Evolutionary conservation across 92 coral and sea anemone genomes (phyloP).

Genomic region (Meandrina meandrites): DNA sequence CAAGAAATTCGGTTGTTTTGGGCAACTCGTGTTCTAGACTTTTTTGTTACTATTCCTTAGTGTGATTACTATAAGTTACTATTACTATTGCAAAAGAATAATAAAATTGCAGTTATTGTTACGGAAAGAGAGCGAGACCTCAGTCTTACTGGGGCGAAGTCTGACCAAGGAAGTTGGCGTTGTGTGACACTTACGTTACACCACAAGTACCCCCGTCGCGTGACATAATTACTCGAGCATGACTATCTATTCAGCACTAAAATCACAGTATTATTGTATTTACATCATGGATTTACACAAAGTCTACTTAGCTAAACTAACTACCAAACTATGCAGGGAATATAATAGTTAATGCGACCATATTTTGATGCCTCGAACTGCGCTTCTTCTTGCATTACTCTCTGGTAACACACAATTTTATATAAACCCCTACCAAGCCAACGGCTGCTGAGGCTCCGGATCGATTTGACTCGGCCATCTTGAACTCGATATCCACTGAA

Average conservation of each 20-base stretch:
- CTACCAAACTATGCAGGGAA: neutral
- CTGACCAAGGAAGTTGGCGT: neutral
- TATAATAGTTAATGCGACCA: neutral
- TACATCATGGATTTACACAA: neutral
- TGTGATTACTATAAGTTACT: no score
- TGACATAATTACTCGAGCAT: neutral
- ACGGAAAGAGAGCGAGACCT: no score
- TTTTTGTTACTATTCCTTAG: no score
- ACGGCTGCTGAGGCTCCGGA: slow-evolving; percentile 57
- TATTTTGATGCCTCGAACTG: neutral
- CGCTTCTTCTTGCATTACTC: neutral
- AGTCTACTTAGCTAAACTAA: neutral
- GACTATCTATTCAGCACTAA: neutral
- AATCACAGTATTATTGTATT: neutral
- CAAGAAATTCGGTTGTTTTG: no score
- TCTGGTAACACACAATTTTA: neutral
- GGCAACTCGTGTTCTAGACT: no score
- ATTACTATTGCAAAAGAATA: no score
- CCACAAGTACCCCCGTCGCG: neutral
- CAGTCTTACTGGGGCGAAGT: no score
- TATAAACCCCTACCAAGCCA: slow-evolving; percentile 61
- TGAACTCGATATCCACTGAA: slow-evolving; percentile 67
- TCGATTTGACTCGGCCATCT: slow-evolving; percentile 48
- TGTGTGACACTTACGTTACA: neutral
- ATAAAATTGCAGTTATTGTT: no score